These are phyloP conservation scores for Agonopterix heracliana DNA, from an alignment of 2,888 invertebrate species.

Conservation along the genomic window DNA sequence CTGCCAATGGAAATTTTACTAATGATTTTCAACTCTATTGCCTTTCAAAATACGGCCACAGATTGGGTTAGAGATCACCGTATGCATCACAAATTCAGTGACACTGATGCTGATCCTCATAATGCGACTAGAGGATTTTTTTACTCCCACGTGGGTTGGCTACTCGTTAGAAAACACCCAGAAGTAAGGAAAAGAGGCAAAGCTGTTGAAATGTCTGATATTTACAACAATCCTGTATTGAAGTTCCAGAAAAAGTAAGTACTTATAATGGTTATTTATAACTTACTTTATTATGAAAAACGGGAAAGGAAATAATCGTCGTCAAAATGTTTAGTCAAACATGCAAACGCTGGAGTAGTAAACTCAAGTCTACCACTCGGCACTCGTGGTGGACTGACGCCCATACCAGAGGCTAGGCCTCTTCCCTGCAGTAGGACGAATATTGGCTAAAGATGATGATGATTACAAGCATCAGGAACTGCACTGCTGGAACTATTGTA, in stretches of 20 bases:
- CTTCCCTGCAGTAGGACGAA: too few species aligned
- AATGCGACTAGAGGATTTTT: conserved; percentile 86
- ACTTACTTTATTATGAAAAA: neutral
- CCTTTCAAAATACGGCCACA: conserved; percentile 65
- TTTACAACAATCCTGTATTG: conserved; percentile 80
- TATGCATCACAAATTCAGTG: conserved; percentile 83
- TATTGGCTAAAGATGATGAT: too few species aligned
- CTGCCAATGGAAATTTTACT: conserved; percentile 20
- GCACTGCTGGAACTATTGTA: too few species aligned
- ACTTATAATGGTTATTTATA: neutral
- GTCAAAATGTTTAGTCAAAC: too few species aligned
- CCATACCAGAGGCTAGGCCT: too few species aligned
- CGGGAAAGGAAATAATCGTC: too few species aligned
- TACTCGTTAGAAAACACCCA: conserved; percentile 83
- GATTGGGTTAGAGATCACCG: conserved; percentile 76
- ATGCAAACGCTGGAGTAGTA: too few species aligned
- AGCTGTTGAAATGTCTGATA: conserved; percentile 80
- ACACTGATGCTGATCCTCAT: conserved; percentile 86
- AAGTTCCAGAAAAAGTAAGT: conserved; percentile 79
- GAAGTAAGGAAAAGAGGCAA: conserved; percentile 82
- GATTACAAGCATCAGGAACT: too few species aligned
- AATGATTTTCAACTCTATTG: conserved; percentile 18
- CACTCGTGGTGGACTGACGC: too few species aligned
- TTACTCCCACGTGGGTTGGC: conserved; percentile 88
- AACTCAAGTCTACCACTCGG: too few species aligned